phyloP scores from a whole-genome alignment of 1,140 invertebrate genomes.

The Meloidogyne chitwoodi region DNA sequence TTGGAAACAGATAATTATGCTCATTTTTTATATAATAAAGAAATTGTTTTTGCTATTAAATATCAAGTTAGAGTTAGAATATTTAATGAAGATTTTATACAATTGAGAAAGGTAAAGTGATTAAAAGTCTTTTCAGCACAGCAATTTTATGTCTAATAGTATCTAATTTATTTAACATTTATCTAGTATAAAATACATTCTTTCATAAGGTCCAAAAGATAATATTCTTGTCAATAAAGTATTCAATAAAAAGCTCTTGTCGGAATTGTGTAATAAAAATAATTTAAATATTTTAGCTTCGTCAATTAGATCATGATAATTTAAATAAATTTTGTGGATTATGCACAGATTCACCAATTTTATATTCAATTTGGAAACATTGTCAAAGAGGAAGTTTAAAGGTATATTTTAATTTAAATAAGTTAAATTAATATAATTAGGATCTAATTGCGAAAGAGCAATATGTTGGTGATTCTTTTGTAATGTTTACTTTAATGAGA shows the following conservation, averaged over 20 bases:
- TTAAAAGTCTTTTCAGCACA: neutral
- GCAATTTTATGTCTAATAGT: too few relatives aligned
- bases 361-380: conserved; percentile 72
- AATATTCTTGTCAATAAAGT: too few relatives aligned
- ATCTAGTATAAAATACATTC: too few relatives aligned
- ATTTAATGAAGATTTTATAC: conserved; percentile 17
- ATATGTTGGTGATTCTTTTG: conserved; percentile 89
- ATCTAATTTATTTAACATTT: too few relatives aligned
- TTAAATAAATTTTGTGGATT: conserved; percentile 29
- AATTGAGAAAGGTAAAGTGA: conserved; percentile 32
- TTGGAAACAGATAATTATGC: conserved; percentile 47
- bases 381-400: conserved; percentile 78
- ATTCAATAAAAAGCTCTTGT: too few relatives aligned
- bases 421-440: conserved; percentile 71
- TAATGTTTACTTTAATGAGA: conserved; percentile 81
- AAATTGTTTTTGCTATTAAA: conserved; percentile 38
- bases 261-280: too few relatives aligned
- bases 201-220: too few relatives aligned
- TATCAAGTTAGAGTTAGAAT: conserved; percentile 31
- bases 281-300: conserved; percentile 12
- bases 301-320: conserved; percentile 31
- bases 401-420: too few relatives aligned
- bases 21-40: conserved; percentile 43
- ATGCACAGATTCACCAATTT: conserved; percentile 22
- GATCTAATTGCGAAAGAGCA: conserved; percentile 87